Evolutionary conservation across 2,113 vertebrate species (phyloP).

Genomic region (Ciconia maguari): DNA sequence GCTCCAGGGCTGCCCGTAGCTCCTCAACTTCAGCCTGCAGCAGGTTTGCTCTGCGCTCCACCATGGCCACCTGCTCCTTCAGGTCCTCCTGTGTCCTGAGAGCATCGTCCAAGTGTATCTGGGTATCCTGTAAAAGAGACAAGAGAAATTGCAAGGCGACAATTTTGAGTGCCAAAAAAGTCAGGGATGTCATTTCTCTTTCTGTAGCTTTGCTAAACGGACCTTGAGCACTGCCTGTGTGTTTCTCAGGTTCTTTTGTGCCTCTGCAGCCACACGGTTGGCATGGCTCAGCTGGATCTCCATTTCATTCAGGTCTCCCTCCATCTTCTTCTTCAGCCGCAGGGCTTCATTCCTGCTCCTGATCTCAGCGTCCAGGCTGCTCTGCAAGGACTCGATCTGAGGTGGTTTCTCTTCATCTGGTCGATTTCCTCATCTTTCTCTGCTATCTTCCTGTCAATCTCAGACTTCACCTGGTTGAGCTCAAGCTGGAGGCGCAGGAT

Average conservation of each 20-base stretch:
- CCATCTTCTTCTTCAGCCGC: slow-evolving; percentile 23
- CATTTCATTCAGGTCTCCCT: slow-evolving; percentile 85
- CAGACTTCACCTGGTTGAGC: slow-evolving; percentile 35
- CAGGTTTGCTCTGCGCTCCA: no score
- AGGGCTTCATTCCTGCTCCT: background rate
- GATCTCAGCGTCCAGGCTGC: slow-evolving; percentile 74
- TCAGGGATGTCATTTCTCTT: no score
- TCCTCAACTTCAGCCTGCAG: no score
- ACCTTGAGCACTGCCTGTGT: slow-evolving; percentile 79
- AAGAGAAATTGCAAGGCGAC: no score
- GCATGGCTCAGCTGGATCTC: slow-evolving; percentile 83
- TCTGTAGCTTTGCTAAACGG: background rate
- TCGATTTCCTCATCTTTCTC: background rate
- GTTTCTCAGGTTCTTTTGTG: slow-evolving; percentile 84
- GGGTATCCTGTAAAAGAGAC: no score
- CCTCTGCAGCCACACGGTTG: slow-evolving; percentile 77
- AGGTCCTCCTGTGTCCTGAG: no score
- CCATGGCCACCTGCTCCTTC: no score
- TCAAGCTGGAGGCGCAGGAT: slow-evolving; percentile 78
- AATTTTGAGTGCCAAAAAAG: no score
- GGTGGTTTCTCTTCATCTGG: background rate
- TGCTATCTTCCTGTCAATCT: background rate
- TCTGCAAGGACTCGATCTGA: slow-evolving; percentile 80
- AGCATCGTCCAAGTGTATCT: no score
- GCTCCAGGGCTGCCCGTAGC: no score